Evolutionary conservation across 2,113 vertebrate genomes (phyloP).

Genomic region (Macquaria ambigua): DNA sequence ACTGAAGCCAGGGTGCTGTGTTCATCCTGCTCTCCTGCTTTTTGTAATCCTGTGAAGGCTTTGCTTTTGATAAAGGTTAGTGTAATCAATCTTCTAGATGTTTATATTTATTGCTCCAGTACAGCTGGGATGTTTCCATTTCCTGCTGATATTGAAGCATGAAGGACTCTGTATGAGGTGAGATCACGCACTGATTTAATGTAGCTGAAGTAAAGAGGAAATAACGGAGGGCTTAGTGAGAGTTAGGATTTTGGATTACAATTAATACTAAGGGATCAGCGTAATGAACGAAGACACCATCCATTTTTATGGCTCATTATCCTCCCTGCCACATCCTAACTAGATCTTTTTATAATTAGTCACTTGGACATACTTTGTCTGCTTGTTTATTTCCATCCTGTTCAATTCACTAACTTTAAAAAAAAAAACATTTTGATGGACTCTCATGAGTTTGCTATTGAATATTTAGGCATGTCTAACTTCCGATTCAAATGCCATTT

Average conservation of each 20-base stretch:
- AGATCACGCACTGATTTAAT: slow-evolving; percentile 67
- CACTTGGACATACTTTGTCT: slow-evolving; percentile 54
- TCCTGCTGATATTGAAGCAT: slow-evolving; percentile 59
- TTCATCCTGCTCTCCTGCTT: slow-evolving; percentile 26
- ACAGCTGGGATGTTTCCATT: slow-evolving; percentile 71
- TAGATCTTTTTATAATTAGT: slow-evolving; percentile 61
- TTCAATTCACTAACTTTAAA: slow-evolving; percentile 31
- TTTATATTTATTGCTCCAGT: slow-evolving; percentile 73
- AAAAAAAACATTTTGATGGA: slow-evolving; percentile 20
- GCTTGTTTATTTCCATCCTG: slow-evolving; percentile 42
- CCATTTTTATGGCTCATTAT: slow-evolving; percentile 76
- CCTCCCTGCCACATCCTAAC: slow-evolving; percentile 56
- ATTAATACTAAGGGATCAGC: slow-evolving; percentile 71
- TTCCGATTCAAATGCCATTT: slow-evolving; percentile 35
- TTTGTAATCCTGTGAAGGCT: slow-evolving; percentile 27
- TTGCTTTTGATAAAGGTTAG: slow-evolving; percentile 75
- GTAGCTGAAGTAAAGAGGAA: slow-evolving; percentile 61
- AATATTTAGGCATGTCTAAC: slow-evolving; percentile 29
- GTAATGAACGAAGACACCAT: slow-evolving; percentile 71
- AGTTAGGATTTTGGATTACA: slow-evolving; percentile 69
- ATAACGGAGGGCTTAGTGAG: slow-evolving; percentile 62
- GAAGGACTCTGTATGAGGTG: slow-evolving; percentile 45
- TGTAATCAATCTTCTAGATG: slow-evolving; percentile 70
- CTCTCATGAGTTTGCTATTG: slow-evolving; percentile 38
- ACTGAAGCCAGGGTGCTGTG: slow-evolving; percentile 17